Percentiles rank a stretch among this genome's conserved stretches.
These are phyloP conservation scores for Polypedilum pembai DNA, from an alignment of 1,140 invertebrate species.

Conservation along the genomic window DNA sequence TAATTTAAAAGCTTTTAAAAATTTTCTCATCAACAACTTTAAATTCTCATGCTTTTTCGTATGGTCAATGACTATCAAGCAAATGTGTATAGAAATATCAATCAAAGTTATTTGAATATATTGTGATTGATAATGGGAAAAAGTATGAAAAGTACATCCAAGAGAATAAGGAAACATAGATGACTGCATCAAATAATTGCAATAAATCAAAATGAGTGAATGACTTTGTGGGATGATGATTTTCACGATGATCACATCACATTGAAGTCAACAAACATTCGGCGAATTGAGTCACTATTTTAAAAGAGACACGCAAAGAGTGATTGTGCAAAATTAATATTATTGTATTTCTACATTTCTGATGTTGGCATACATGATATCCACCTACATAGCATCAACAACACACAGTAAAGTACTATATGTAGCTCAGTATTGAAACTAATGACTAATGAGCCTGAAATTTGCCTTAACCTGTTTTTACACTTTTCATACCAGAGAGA, in stretches of 20 bases:
- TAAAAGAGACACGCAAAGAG: neutral
- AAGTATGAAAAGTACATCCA: neutral
- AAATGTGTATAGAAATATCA: no score
- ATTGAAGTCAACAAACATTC: neutral
- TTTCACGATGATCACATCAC: no score
- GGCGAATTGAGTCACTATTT: neutral
- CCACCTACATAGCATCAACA: neutral
- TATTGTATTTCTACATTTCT: neutral
- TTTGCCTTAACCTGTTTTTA: constrained; percentile 25
- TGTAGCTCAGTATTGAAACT: neutral
- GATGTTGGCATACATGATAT: neutral
- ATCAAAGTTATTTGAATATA: no score
- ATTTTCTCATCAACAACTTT: no score
- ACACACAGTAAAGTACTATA: neutral
- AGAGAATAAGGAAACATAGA: neutral
- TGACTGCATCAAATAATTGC: constrained; percentile 22
- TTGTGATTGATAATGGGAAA: no score
- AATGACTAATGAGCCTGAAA: constrained; percentile 27
- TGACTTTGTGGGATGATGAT: constrained; percentile 19
- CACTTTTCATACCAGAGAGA: neutral
- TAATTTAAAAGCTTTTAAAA: no score
- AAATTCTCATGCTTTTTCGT: no score
- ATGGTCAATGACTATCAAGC: no score
- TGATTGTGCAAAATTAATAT: neutral
- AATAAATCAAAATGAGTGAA: neutral